Evolutionary conservation across 1,140 invertebrate species (phyloP), one percentile per base, ranked within the genome.

Genomic region (Polyergus mexicanus): DNA sequence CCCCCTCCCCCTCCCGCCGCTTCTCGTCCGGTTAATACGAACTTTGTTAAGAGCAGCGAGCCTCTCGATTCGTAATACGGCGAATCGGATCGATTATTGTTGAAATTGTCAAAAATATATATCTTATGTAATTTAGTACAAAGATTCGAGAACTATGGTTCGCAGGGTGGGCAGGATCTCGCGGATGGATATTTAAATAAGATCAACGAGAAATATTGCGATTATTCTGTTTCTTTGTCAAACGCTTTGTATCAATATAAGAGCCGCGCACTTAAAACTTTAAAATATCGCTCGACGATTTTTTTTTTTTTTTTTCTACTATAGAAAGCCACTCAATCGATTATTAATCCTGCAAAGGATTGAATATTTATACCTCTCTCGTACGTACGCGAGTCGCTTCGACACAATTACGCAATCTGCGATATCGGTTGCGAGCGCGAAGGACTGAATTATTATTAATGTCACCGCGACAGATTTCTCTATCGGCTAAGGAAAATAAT

Each of bases 401-500:
- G 72, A 60, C 25, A 1, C n/a, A 72, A 60, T 60, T 83, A 25
- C 38, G 54, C 78, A 80, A 84, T 22, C 8, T 38, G 44, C 10
- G 44, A 65, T 51, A 38, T 65, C 35, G 71, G 38, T 56, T 16
- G 38, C 66, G 6, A 32, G 1, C 13, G 38, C 13, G 38, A 47
- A 81, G 44, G 51, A 71, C 32, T 22, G 44, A 72, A 60, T 44
- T 58, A 71, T 71, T 71, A 71, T 44, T 71, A 71, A 81, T 58
- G 54, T 25, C 68, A 72, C 19, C 38, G 35, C 66, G 51, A 80
- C 77, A 69, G 63, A 72, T 83, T 72, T 60, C 65, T 74, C 56
- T 44, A 69, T 13, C 25, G 54, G 10, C 44, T 54, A 58, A 41
- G 78, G 8, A 74, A 83, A 83, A 83, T 72, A 81, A 81, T 80